phyloP scores from a whole-genome alignment of 2,113 vertebrate species.

The Ptyas mucosa region DNA sequence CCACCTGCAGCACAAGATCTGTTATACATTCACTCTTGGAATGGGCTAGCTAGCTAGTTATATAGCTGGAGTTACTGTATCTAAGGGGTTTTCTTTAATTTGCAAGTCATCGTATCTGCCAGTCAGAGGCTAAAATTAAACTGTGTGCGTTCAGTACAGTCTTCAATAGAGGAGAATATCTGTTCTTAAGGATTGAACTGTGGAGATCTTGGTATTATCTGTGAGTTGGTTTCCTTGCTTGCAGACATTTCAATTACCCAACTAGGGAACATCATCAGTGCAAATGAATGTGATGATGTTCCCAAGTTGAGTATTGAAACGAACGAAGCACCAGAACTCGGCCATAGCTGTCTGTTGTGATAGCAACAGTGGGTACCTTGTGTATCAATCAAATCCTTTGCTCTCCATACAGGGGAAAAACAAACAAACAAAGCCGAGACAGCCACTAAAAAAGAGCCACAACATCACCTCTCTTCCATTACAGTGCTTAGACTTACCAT shows the following conservation, averaged over 20 bases:
- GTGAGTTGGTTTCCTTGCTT: neutral
- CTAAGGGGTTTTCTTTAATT: neutral
- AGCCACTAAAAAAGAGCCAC: neutral
- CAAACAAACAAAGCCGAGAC: neutral
- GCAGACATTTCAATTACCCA: neutral
- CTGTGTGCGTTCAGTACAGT: neutral
- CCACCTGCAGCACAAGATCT: neutral
- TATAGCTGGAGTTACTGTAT: neutral
- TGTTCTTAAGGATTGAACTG: neutral
- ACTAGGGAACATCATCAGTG: neutral
- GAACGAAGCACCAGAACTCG: neutral
- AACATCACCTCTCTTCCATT: neutral
- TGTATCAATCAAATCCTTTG: neutral
- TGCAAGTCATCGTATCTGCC: neutral
- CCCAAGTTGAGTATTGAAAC: neutral
- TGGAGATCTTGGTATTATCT: neutral
- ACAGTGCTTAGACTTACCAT: neutral
- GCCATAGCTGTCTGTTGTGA: neutral
- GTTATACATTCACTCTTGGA: neutral
- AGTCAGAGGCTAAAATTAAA: neutral
- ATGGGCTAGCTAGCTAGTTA: neutral
- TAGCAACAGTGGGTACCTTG: neutral
- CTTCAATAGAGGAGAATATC: neutral
- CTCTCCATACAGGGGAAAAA: neutral
- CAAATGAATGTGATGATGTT: neutral